phyloP scores from a whole-genome alignment of 30 jellyfish, hydroid and myxozoan genomes.

The Pseudorhiza aurosa region DNA sequence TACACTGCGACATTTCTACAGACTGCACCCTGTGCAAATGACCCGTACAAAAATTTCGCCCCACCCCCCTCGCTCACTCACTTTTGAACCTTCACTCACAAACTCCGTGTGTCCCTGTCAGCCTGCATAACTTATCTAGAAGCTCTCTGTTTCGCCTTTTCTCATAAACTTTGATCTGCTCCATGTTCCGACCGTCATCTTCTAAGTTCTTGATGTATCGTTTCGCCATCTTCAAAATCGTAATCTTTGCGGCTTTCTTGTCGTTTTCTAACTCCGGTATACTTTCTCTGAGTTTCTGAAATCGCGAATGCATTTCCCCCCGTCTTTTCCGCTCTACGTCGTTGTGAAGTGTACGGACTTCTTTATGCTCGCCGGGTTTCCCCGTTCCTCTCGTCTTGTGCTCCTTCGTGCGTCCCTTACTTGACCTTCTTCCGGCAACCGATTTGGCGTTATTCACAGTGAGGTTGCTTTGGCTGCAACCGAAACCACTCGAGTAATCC shows the following conservation, averaged over 20 bases:
- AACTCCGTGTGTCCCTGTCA: constrained; percentile 57
- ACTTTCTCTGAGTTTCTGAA: constrained; percentile 69
- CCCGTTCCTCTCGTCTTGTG: constrained; percentile 20
- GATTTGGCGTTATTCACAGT: no score
- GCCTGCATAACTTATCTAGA: constrained; percentile 55
- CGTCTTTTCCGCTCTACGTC: constrained; percentile 74
- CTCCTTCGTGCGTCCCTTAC: constrained; percentile 31
- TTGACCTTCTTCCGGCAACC: constrained; percentile 22
- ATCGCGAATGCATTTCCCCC: constrained; percentile 76
- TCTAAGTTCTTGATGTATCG: constrained; percentile 58
- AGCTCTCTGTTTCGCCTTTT: constrained; percentile 62
- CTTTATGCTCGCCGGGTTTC: constrained; percentile 33
- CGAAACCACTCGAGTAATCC: constrained; percentile 2
- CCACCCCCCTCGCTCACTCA: no score
- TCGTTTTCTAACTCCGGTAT: constrained; percentile 78
- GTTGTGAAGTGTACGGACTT: constrained; percentile 69
- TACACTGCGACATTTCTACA: no score
- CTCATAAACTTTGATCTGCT: constrained; percentile 65
- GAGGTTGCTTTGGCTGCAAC: not conserved
- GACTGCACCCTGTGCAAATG: no score
- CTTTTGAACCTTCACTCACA: no score
- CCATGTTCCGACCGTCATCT: constrained; percentile 61
- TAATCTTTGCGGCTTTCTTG: constrained; percentile 71
- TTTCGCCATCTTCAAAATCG: constrained; percentile 71
- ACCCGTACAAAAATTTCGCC: no score